A percentile compares a stretch with the other conserved stretches of the same genome.
phyloP scores from a whole-genome alignment of 1,140 invertebrate genomes.

The Maconellicoccus hirsutus region DNA sequence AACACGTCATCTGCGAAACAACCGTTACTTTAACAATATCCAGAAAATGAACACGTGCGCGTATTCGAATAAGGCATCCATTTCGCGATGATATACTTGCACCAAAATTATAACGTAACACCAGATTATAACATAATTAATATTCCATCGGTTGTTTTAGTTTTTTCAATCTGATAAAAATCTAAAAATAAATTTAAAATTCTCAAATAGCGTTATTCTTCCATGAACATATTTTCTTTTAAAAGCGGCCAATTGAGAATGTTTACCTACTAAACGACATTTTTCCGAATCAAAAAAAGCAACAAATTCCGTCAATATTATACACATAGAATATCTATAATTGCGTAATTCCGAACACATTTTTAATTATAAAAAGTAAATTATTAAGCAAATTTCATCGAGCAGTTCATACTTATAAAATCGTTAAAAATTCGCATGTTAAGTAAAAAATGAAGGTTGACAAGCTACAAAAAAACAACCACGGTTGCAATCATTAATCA shows the following conservation, averaged over 20 bases:
- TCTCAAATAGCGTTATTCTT: too few species aligned
- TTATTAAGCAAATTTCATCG: background rate
- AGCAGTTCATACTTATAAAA: background rate
- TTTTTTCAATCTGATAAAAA: background rate
- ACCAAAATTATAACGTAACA: background rate
- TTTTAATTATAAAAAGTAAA: too few species aligned
- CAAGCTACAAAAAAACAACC: background rate
- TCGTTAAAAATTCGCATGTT: background rate
- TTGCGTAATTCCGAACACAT: too few species aligned
- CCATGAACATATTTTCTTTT: too few species aligned
- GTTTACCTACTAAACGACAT: too few species aligned
- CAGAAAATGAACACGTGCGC: background rate
- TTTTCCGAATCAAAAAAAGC: too few species aligned
- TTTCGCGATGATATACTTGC: background rate
- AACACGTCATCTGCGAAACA: conserved; percentile 1
- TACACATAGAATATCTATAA: too few species aligned
- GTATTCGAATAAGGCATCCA: background rate
- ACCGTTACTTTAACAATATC: background rate
- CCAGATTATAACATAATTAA: background rate
- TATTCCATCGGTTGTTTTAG: background rate
- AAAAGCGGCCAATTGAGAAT: too few species aligned
- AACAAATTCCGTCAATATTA: too few species aligned
- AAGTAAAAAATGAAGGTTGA: background rate
- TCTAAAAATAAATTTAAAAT: too few species aligned
- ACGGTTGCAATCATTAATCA: background rate